phyloP scores from a whole-genome alignment of 2,888 invertebrate species.

The Cerastis rubricosa region DNA sequence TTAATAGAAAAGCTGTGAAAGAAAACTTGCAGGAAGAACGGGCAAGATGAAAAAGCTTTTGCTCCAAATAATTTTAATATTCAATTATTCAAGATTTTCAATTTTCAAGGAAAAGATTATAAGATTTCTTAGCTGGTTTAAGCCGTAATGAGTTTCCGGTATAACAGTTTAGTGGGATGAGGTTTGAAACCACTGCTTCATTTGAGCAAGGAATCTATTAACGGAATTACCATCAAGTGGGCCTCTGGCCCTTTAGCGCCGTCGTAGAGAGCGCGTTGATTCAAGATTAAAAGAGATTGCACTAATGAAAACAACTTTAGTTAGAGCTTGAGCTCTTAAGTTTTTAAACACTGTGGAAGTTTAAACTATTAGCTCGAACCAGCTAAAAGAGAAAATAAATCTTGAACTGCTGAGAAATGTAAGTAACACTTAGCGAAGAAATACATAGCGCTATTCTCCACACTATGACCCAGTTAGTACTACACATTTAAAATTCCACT shows the following conservation, averaged over 20 bases:
- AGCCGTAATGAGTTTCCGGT: constrained; percentile 88
- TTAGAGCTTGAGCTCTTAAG: constrained; percentile 46
- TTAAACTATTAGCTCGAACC: constrained; percentile 58
- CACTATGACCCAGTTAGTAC: not conserved
- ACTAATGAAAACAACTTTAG: constrained; percentile 64
- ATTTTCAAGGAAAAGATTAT: constrained; percentile 87
- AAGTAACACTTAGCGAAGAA: constrained; percentile 34
- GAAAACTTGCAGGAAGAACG: constrained; percentile 57
- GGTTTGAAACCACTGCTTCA: constrained; percentile 79
- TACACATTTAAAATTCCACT: not conserved
- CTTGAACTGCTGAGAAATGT: constrained; percentile 24
- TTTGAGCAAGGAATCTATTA: constrained; percentile 78
- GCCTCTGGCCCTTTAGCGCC: constrained; percentile 62
- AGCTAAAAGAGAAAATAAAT: constrained; percentile 51
- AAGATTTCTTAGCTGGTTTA: constrained; percentile 87
- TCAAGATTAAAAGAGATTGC: constrained; percentile 64
- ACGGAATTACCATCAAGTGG: constrained; percentile 74
- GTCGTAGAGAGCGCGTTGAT: constrained; percentile 59
- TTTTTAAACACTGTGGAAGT: constrained; percentile 50
- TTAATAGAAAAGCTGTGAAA: constrained; percentile 48
- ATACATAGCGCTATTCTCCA: not conserved
- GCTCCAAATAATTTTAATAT: constrained; percentile 82
- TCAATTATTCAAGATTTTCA: constrained; percentile 88
- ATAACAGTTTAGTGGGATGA: constrained; percentile 85
- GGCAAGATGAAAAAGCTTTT: constrained; percentile 73